Evolutionary conservation across 2,888 invertebrate genomes (phyloP).

Genomic region (Melanchra persicariae): DNA sequence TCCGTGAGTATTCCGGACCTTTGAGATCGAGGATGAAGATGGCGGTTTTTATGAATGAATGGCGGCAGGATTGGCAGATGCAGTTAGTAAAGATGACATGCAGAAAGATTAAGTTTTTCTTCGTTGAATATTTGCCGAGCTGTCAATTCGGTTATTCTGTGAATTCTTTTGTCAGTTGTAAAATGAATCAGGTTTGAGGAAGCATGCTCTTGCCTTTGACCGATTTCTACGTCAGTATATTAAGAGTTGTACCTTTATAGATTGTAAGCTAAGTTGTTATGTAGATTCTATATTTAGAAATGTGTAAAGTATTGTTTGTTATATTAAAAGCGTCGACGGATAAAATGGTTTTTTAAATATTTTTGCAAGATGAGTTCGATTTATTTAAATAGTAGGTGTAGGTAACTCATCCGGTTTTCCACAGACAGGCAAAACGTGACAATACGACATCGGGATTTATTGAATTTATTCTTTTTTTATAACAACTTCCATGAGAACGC

Average conservation of each 20-base stretch:
- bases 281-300: background rate
- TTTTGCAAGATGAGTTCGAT: too few species aligned
- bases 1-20: constrained; percentile 47
- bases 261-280: background rate
- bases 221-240: background rate
- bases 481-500: too few species aligned
- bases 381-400: too few species aligned
- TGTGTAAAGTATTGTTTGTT: background rate
- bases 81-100: constrained; percentile 23
- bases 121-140: background rate
- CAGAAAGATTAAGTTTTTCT: background rate
- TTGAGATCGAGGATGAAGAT: background rate
- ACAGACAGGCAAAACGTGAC: too few species aligned
- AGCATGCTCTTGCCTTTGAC: background rate
- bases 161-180: background rate
- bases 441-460: too few species aligned
- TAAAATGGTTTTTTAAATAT: too few species aligned
- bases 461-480: too few species aligned
- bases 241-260: background rate
- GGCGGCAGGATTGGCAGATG: constrained; percentile 22
- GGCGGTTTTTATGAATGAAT: constrained; percentile 16
- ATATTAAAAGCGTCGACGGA: background rate
- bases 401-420: too few species aligned
- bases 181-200: background rate
- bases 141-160: background rate